Conservation (phyloP, 2,797 vertebrate genomes). For the Tenualosa ilisha region DNA sequence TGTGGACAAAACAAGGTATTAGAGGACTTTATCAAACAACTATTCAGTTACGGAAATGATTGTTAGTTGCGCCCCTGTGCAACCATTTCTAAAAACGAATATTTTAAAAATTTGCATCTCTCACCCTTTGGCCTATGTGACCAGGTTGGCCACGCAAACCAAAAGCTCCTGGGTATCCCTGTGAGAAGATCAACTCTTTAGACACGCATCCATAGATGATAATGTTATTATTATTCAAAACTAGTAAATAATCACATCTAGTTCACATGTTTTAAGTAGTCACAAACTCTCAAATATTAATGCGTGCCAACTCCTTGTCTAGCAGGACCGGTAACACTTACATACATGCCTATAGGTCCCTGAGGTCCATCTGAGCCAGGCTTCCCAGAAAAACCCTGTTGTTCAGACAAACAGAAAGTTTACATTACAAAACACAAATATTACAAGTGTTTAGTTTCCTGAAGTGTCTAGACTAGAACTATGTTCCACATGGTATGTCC, state of each 20-base stretch:
- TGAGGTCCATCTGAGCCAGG: constrained; percentile 72
- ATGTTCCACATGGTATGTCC: neutral
- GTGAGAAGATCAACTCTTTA: constrained; percentile 12
- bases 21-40: too few relatives aligned
- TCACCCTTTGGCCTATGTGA: constrained; percentile 75
- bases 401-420: constrained; percentile 36
- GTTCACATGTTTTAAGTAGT: neutral
- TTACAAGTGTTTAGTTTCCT: neutral
- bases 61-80: too few relatives aligned
- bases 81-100: neutral
- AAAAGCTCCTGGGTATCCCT: constrained; percentile 77
- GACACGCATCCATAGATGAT: neutral
- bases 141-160: constrained; percentile 74
- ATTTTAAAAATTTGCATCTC: neutral
- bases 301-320: neutral
- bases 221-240: neutral
- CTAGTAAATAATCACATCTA: neutral
- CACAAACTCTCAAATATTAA: neutral
- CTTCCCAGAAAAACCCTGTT: constrained; percentile 78
- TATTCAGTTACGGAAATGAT: too few relatives aligned
- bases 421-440: neutral
- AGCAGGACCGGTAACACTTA: constrained; percentile 65
- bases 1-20: too few relatives aligned
- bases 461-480: neutral
- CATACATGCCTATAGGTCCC: constrained; percentile 79